phyloP scores from a whole-genome alignment of 2,888 invertebrate genomes.

The Halictus quadricinctus region DNA sequence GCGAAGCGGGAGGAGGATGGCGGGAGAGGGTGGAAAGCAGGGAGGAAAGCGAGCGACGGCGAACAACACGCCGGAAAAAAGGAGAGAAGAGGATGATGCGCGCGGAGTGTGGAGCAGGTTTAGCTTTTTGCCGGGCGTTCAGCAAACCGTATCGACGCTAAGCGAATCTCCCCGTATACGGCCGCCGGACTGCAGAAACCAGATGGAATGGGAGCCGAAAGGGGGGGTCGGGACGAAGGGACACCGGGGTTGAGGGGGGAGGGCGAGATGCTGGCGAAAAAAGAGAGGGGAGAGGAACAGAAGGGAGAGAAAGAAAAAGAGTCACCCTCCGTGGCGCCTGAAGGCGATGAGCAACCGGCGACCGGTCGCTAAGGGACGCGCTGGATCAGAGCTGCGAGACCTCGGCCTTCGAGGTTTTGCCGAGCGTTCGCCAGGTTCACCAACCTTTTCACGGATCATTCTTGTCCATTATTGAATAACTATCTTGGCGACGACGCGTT shows the following conservation, averaged over 20 bases:
- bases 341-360: slow-evolving; percentile 66
- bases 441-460: slow-evolving; percentile 61
- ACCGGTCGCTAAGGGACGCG: slow-evolving; percentile 66
- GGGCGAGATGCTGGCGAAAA: background rate
- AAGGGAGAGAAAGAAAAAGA: slow-evolving; percentile 70
- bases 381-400: slow-evolving; percentile 55
- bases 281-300: slow-evolving; percentile 34
- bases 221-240: background rate
- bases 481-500: background rate
- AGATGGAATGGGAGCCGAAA: slow-evolving; percentile 21
- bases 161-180: slow-evolving; percentile 71
- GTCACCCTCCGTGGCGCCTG: slow-evolving; percentile 70
- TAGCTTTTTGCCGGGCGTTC: slow-evolving; percentile 72
- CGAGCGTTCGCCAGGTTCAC: slow-evolving; percentile 66
- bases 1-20: slow-evolving; percentile 25
- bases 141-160: slow-evolving; percentile 70
- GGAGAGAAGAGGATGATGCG: slow-evolving; percentile 53
- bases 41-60: slow-evolving; percentile 25
- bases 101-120: slow-evolving; percentile 65
- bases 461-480: slow-evolving; percentile 45
- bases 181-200: slow-evolving; percentile 43
- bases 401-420: slow-evolving; percentile 71
- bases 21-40: slow-evolving; percentile 27
- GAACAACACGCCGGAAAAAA: slow-evolving; percentile 32
- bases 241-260: background rate